These are phyloP conservation scores for Lamellibrachia satsuma DNA, from an alignment of 2,888 invertebrate species.

Conservation along the genomic window DNA sequence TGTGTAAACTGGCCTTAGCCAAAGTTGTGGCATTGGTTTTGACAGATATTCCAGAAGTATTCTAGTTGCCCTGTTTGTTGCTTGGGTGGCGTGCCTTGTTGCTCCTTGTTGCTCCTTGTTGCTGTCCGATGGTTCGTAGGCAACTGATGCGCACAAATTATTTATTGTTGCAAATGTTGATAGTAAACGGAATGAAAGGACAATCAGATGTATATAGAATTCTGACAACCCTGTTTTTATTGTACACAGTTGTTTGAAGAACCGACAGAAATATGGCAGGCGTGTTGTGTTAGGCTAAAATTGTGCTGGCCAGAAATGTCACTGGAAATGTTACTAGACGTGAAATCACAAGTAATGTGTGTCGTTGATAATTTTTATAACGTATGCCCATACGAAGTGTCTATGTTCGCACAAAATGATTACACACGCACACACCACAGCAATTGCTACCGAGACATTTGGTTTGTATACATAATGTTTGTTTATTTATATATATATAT, in stretches of 20 bases:
- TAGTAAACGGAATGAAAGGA: not conserved
- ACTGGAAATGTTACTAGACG: not conserved
- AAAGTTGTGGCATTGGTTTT: not conserved
- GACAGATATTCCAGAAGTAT: not conserved
- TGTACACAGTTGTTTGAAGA: not conserved
- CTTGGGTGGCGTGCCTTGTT: not conserved
- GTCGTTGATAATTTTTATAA: not conserved
- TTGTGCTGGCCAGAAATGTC: not conserved
- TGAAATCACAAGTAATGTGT: no score
- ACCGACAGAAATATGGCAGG: not conserved
- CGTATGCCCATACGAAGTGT: not conserved
- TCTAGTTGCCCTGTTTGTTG: not conserved
- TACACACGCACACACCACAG: not conserved
- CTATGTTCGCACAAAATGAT: not conserved
- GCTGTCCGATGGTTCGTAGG: not conserved
- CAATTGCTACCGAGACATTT: not conserved
- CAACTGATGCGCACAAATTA: not conserved
- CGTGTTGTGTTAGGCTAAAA: not conserved
- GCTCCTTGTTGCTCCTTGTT: not conserved
- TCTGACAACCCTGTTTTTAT: not conserved
- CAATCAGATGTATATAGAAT: not conserved
- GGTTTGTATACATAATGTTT: not conserved
- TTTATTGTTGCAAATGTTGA: not conserved
- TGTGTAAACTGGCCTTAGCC: no score
- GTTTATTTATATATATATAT: not conserved